phyloP scores from a whole-genome alignment of 2,888 invertebrate genomes.

The Bimastos eiseni region DNA sequence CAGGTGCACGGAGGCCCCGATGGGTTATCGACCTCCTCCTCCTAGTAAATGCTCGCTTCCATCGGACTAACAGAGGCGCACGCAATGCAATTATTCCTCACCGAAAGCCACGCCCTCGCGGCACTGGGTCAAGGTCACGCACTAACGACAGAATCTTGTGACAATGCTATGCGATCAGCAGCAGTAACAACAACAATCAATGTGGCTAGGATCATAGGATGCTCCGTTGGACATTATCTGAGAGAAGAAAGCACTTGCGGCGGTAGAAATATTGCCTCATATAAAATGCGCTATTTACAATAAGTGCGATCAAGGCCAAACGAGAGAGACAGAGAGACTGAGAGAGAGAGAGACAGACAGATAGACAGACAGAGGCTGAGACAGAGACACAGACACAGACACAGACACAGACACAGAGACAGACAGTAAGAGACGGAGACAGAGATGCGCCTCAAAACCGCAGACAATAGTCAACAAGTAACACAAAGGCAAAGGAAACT shows the following conservation, averaged over 20 bases:
- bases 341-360: too few species aligned
- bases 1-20: background rate
- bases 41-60: background rate
- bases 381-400: too few species aligned
- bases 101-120: background rate
- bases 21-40: background rate
- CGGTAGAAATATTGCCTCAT: background rate
- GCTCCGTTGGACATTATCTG: background rate
- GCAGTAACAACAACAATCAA: background rate
- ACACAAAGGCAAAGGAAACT: too few species aligned
- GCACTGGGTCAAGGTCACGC: background rate
- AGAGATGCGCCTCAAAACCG: too few species aligned
- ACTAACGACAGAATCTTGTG: background rate
- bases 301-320: background rate
- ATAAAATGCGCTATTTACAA: background rate
- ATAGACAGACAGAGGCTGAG: too few species aligned
- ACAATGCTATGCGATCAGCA: background rate
- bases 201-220: background rate
- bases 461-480: too few species aligned
- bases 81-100: background rate
- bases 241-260: background rate
- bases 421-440: too few species aligned
- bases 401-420: too few species aligned
- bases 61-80: background rate
- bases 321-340: too few species aligned